Percentiles rank a stretch among this genome's conserved stretches.
Evolutionary conservation across 2,797 vertebrate genomes (phyloP).

Genomic region (Anguilla marmorata): DNA sequence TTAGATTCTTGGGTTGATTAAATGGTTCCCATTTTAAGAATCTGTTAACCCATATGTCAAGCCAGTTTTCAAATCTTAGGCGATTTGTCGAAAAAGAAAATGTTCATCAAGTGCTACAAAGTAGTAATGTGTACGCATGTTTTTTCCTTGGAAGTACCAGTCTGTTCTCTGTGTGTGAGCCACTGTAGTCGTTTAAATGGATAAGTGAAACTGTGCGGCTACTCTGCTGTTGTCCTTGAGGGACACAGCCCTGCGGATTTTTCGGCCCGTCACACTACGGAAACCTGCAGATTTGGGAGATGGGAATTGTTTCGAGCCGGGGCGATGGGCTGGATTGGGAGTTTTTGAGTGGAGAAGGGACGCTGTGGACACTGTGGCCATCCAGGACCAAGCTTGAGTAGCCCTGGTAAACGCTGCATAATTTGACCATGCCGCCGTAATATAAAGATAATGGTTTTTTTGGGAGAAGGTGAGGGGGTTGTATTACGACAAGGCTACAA

Average conservation of each 20-base stretch:
- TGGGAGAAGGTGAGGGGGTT: neutral
- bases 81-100: slow-evolving; percentile 10
- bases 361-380: neutral
- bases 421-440: neutral
- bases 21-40: slow-evolving; percentile 30
- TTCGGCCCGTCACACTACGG: neutral
- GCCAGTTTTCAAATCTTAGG: slow-evolving; percentile 24
- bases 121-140: neutral
- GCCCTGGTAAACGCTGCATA: neutral
- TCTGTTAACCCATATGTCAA: slow-evolving; percentile 35
- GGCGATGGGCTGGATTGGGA: neutral
- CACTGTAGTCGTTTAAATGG: neutral
- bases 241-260: neutral
- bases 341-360: neutral
- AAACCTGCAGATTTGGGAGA: neutral
- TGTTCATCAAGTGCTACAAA: slow-evolving; percentile 7
- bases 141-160: neutral
- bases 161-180: neutral
- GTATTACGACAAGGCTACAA: neutral
- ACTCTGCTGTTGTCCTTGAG: neutral
- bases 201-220: neutral
- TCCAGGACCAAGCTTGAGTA: neutral
- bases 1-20: slow-evolving; percentile 19
- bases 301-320: neutral
- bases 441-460: neutral